These are phyloP conservation scores for Lutjanus argentimaculatus DNA, from an alignment of 2,797 vertebrate species.

Conservation along the genomic window DNA sequence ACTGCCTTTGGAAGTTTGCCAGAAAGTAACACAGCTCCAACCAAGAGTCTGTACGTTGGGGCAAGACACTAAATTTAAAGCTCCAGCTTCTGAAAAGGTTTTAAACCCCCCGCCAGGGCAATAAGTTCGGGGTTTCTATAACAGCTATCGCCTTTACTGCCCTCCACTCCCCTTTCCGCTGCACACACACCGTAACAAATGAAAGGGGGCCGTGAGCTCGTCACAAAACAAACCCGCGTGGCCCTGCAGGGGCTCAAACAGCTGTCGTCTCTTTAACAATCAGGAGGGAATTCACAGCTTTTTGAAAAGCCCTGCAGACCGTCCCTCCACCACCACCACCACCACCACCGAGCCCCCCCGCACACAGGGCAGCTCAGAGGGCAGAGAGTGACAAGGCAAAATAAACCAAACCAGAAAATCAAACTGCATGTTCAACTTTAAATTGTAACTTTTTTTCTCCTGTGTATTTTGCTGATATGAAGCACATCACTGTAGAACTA, in stretches of 20 bases:
- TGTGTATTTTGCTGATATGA: too few species aligned
- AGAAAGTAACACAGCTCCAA: not conserved
- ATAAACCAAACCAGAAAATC: not conserved
- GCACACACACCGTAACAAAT: constrained; percentile 35
- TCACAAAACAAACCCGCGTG: constrained; percentile 49
- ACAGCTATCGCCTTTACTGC: not conserved
- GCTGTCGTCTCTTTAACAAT: constrained; percentile 60
- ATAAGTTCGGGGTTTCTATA: constrained; percentile 19
- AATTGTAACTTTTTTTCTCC: too few species aligned
- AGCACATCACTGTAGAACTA: too few species aligned
- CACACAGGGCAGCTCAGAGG: not conserved
- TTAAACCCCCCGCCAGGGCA: constrained; percentile 16
- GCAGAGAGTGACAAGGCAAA: constrained; percentile 13
- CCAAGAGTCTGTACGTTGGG: not conserved
- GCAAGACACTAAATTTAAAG: constrained; percentile 30
- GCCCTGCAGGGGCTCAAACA: constrained; percentile 53
- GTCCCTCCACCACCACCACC: not conserved
- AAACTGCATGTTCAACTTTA: not conserved
- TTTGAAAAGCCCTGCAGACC: constrained; percentile 15
- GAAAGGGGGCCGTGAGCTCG: constrained; percentile 14
- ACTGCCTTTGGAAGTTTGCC: constrained; percentile 11
- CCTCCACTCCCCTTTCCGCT: not conserved
- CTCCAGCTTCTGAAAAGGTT: constrained; percentile 14
- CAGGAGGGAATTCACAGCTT: constrained; percentile 37
- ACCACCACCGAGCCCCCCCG: not conserved